A percentile compares a stretch with the other conserved stretches of the same genome.
Evolutionary conservation across 2,113 vertebrate genomes (phyloP).

Genomic region (Zingel zingel): DNA sequence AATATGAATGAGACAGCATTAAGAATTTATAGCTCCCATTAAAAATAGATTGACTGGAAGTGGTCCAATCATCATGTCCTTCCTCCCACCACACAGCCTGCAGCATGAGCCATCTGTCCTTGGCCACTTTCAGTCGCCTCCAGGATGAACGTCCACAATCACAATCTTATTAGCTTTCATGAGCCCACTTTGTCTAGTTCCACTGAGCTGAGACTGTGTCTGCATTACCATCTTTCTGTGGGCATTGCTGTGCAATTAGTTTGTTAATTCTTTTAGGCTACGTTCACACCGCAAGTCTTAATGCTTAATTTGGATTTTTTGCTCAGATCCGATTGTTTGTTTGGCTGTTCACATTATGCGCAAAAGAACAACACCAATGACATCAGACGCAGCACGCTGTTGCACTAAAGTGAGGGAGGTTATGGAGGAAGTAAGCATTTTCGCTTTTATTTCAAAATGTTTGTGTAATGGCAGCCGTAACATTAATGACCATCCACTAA

Average conservation of each 20-base stretch:
- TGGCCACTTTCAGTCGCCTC: not conserved
- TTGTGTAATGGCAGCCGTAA: too few relatives aligned
- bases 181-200: not conserved
- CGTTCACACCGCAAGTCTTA: too few relatives aligned
- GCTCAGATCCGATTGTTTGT: too few relatives aligned
- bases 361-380: too few relatives aligned
- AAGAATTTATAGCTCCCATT: conserved; percentile 43
- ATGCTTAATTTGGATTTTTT: too few relatives aligned
- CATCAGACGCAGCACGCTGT: too few relatives aligned
- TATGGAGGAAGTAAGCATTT: too few relatives aligned
- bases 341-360: too few relatives aligned
- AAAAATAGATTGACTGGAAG: conserved; percentile 45
- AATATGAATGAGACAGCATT: conserved; percentile 47
- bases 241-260: not conserved
- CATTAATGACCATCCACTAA: too few relatives aligned
- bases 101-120: conserved; percentile 58
- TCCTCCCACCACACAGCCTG: conserved; percentile 31
- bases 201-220: not conserved
- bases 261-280: too few relatives aligned
- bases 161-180: not conserved
- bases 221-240: not conserved
- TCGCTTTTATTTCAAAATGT: too few relatives aligned
- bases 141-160: conserved; percentile 26
- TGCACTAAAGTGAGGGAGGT: too few relatives aligned
- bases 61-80: conserved; percentile 35